These are phyloP conservation scores for Thermophis baileyi DNA, from an alignment of 2,113 vertebrate genomes.

Conservation along the genomic window DNA sequence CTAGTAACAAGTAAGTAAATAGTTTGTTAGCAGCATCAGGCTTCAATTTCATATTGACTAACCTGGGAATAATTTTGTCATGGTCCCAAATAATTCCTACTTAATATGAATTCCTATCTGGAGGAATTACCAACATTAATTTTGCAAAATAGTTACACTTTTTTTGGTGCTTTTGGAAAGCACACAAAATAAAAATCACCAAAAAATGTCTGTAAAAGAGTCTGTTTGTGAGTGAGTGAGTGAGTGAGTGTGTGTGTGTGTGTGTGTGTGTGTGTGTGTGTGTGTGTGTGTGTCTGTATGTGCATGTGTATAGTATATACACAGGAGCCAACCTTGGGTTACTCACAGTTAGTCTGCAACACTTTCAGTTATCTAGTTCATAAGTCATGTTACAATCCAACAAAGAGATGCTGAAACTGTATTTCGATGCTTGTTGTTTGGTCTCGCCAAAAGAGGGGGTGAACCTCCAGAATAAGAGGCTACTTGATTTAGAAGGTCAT, in stretches of 20 bases:
- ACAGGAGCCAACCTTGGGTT: neutral
- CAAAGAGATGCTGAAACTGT: neutral
- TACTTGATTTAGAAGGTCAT: too few species aligned
- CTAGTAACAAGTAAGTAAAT: neutral
- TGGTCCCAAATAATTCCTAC: neutral
- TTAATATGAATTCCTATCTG: neutral
- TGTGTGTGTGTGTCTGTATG: too few species aligned
- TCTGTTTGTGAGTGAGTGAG: too few species aligned
- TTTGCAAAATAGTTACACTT: neutral
- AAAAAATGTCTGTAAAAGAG: neutral
- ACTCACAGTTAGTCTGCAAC: neutral
- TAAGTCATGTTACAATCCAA: neutral
- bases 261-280: too few species aligned
- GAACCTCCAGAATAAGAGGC: too few species aligned
- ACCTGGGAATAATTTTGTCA: neutral
- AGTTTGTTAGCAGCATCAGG: neutral
- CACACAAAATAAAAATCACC: neutral
- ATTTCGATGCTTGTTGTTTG: too few species aligned
- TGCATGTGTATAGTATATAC: neutral
- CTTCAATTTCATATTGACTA: neutral
- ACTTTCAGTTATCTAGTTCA: neutral
- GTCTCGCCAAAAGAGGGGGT: too few species aligned
- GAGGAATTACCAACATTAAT: neutral
- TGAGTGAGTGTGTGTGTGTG: too few species aligned
- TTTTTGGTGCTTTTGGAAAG: neutral